Evolutionary conservation across 2,113 vertebrate species (phyloP), one percentile per base, ranked within the genome.

Genomic region (Phrynosoma platyrhinos): DNA sequence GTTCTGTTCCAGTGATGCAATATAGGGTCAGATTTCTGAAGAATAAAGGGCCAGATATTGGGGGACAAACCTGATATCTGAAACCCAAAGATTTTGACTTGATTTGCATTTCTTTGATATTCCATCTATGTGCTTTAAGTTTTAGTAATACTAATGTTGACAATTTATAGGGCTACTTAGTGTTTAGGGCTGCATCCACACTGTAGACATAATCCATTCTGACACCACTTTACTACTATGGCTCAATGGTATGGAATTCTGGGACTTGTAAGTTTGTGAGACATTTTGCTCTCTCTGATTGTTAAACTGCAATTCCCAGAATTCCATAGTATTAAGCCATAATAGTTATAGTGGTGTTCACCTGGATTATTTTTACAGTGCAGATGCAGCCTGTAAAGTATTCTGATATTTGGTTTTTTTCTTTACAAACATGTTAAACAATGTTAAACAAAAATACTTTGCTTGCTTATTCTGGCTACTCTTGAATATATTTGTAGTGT

Each of bases 171-270:
- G 36, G 75, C 25, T 4, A 91, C 87, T 92, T 91, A 52, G 13
- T 8, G 25, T 75, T n/a, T 90, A 85, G 88, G 87, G 68, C 36
- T 91, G 14, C 87, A 88, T 83, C 93, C 90, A 47, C 42, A 47
- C 42, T 47, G 42, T 47, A 47, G 42, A 47, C 42, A 47, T 47
- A 47, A 47, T 47, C 42, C 42, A 47, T 3, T 47, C 42, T 47
- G 42, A 47, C 42, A 47, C 42, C 42, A 47, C 42, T 47, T 47
- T 47, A 47, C 42, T 47, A 6, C 42, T 6, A 5, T 47, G 42
- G 42, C 42, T 47, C 42, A 47, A 47, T 6, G 42, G 42, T 47
- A 47, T 6, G 6, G 42, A 47, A 3, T 47, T 47, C 42, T 47
- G 42, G 6, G 42, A 47, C 42, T 47, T 47, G 1, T 47, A 47